Evolutionary conservation across 2,888 invertebrate species (phyloP).

Genomic region (Brenthis hecate): DNA sequence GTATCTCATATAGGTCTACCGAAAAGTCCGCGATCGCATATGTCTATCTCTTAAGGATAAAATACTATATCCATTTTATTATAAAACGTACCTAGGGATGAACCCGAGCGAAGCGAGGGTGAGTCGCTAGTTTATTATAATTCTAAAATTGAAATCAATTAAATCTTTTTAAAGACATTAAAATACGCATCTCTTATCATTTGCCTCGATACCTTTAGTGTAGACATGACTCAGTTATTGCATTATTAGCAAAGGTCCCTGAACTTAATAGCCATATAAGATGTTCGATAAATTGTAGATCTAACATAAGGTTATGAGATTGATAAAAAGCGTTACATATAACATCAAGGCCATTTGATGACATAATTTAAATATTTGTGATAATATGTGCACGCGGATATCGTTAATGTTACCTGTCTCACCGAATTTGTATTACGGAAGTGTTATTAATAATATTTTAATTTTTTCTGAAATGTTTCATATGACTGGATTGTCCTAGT

Average conservation of each 20-base stretch:
- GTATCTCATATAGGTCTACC: too few species aligned
- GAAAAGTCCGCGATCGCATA: too few species aligned
- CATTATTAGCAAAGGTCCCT: background rate
- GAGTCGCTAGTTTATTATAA: too few species aligned
- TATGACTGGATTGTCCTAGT: background rate
- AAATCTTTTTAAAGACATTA: too few species aligned
- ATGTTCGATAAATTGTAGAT: constrained; percentile 9
- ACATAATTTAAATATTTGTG: constrained; percentile 4
- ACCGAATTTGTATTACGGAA: constrained; percentile 20
- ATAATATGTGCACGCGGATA: constrained; percentile 17
- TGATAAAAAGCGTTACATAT: constrained; percentile 3
- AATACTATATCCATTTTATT: too few species aligned
- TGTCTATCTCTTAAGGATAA: too few species aligned
- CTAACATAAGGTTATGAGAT: constrained; percentile 5
- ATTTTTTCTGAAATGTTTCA: background rate
- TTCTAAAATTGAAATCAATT: too few species aligned
- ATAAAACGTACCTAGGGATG: too few species aligned
- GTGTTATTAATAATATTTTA: constrained; percentile 5
- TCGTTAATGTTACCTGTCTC: constrained; percentile 13
- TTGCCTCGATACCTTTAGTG: background rate
- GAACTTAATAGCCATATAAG: constrained; percentile 12
- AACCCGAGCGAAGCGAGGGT: too few species aligned
- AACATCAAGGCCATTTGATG: background rate
- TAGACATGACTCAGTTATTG: background rate
- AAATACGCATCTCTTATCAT: background rate